Base-by-base conservation (phyloP, 2,888 invertebrate species). In the Hirtodrosophila histrioides region DNA sequence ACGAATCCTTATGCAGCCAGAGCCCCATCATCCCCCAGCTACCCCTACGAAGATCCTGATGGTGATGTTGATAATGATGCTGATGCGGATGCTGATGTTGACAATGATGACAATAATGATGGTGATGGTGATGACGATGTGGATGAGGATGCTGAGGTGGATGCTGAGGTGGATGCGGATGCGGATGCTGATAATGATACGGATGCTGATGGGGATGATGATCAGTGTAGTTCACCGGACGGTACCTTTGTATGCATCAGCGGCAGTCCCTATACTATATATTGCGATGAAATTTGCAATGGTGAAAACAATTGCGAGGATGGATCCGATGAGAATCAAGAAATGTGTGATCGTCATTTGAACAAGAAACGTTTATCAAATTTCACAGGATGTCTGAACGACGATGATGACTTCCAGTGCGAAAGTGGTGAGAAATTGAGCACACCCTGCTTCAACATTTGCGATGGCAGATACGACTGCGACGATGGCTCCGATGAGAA, bases 401-500 rank as follows among this genome's bases (percentile, higher is more conserved):
- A 3, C 2, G 0, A 39, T 3, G 70, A 58, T 10, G 17, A 24
- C 1, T 73, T 73, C 24, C 17, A 50, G 12, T 73, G 73, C 24
- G 8, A 46, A 0, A 4, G 10, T 6, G 74, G 69, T n/a, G 29
- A 44, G 0, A 41, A 0, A 9, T 2, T 57, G 12, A 40, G 64
- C 39, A 60, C 17, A 1, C 3, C 9, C 9, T 88, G 88, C 41
- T 12, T 48, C 12, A 54, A n/a, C 0, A 40, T 79, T 27, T 85
- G 84, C 3, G 35, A 91, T 8, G 93, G 93, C 68, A 92, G 94
- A 80, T 95, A 94, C 92, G 92, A 93, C 65, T 96, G 96, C 89
- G 86, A 78, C 10, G 93, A 93, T 60, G 86, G 94, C 0, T 92
- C 92, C 4, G 71, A 72, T n/a, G 71, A 72, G 57, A 12, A 7